Conservation (phyloP, 1,140 invertebrate species). For the Delia radicum region DNA sequence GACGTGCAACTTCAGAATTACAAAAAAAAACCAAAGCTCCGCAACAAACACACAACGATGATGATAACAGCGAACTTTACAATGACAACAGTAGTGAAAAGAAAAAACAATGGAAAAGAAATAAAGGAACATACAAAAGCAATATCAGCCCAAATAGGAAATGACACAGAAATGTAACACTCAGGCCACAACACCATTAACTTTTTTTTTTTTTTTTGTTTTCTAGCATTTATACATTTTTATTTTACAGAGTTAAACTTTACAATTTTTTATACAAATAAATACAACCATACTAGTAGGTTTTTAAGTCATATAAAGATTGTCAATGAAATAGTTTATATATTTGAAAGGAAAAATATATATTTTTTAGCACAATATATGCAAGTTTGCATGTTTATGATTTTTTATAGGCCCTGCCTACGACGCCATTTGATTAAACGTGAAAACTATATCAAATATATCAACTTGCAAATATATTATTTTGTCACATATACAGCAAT, state of each 20-base stretch:
- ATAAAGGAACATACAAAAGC: not conserved
- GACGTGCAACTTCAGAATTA: not conserved
- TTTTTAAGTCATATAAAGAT: too few species aligned
- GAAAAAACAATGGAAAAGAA: not conserved
- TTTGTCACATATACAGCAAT: too few species aligned
- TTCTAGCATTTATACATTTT: not conserved
- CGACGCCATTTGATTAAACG: too few species aligned
- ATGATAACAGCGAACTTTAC: slow-evolving; percentile 8
- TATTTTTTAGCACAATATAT: too few species aligned
- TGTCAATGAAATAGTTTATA: too few species aligned
- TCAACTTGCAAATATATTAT: too few species aligned
- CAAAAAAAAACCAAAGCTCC: not conserved
- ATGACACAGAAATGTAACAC: slow-evolving; percentile 15
- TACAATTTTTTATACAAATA: too few species aligned
- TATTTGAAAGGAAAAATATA: too few species aligned
- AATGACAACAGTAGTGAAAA: not conserved
- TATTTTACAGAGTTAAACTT: not conserved
- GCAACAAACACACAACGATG: not conserved
- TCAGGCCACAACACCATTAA: slow-evolving; percentile 7
- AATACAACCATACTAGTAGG: too few species aligned
- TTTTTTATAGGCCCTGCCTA: too few species aligned
- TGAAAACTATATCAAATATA: too few species aligned
- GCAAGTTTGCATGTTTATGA: too few species aligned
- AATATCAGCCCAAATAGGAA: slow-evolving; percentile 8
- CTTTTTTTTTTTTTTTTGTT: not conserved